phyloP scores from a whole-genome alignment of 2,113 vertebrate genomes.

The Bubo scandiacus region DNA sequence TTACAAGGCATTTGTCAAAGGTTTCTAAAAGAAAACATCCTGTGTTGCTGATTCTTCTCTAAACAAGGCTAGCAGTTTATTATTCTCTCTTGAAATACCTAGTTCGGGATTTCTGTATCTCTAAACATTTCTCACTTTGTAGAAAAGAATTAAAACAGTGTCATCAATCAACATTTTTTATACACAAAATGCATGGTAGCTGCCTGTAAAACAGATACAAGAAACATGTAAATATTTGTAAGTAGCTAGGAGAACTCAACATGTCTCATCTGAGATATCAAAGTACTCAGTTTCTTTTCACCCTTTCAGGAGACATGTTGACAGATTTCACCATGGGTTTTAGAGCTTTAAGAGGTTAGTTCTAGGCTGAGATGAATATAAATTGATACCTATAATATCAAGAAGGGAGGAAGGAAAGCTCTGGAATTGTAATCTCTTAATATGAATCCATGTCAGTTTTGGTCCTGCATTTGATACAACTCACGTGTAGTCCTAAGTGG shows the following conservation, averaged over 20 bases:
- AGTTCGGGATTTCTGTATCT: neutral
- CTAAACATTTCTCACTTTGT: neutral
- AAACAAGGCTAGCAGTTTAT: slow-evolving; percentile 41
- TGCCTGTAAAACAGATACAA: neutral
- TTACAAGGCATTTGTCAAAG: slow-evolving; percentile 72
- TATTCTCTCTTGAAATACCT: slow-evolving; percentile 3
- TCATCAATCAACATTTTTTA: neutral
- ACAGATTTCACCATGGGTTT: neutral
- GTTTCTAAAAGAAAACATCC: slow-evolving; percentile 63
- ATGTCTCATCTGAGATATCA: neutral
- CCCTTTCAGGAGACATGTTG: neutral
- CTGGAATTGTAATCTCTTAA: neutral
- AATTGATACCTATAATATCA: neutral
- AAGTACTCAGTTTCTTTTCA: neutral
- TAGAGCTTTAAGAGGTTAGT: neutral
- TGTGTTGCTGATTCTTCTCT: slow-evolving; percentile 2
- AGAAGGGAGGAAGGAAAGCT: neutral
- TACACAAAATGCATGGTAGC: neutral
- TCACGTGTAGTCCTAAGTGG: neutral
- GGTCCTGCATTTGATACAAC: neutral
- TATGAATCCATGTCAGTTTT: neutral
- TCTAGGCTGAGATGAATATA: neutral
- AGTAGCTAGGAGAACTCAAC: neutral
- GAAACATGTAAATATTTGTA: neutral
- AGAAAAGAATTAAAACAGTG: neutral